These are phyloP conservation scores for Chauna torquata DNA, from an alignment of 2,113 vertebrate genomes.

Conservation along the genomic window DNA sequence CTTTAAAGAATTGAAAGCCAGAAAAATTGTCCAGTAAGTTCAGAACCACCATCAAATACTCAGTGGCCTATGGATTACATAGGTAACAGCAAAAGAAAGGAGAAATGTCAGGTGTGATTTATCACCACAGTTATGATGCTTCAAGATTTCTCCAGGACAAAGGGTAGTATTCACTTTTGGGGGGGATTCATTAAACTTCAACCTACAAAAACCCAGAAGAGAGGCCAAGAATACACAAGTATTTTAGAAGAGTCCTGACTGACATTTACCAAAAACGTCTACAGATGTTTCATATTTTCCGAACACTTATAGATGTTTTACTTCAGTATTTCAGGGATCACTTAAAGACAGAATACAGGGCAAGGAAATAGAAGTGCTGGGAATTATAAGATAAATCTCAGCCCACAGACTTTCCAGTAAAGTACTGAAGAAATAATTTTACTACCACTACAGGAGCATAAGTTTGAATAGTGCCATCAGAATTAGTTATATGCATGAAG, in stretches of 20 bases:
- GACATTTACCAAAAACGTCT: background rate
- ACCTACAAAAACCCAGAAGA: background rate
- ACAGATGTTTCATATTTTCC: background rate
- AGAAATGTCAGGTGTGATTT: background rate
- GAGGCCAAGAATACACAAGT: background rate
- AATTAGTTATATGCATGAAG: background rate
- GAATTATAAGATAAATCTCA: background rate
- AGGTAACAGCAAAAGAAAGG: background rate
- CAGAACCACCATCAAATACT: background rate
- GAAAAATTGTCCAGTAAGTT: background rate
- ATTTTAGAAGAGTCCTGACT: background rate
- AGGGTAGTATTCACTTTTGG: background rate
- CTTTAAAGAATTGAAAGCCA: background rate
- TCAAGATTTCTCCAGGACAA: background rate
- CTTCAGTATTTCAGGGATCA: background rate
- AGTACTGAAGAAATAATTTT: rapidly evolving
- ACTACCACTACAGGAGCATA: background rate
- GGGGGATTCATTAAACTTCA: background rate
- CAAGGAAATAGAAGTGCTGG: background rate
- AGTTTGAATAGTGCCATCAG: background rate
- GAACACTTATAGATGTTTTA: background rate
- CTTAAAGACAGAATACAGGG: background rate
- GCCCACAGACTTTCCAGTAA: background rate
- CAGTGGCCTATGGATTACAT: background rate
- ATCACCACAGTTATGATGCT: background rate